Evolutionary conservation across 1,140 invertebrate genomes (phyloP).

Genomic region (Goniozus legneri): DNA sequence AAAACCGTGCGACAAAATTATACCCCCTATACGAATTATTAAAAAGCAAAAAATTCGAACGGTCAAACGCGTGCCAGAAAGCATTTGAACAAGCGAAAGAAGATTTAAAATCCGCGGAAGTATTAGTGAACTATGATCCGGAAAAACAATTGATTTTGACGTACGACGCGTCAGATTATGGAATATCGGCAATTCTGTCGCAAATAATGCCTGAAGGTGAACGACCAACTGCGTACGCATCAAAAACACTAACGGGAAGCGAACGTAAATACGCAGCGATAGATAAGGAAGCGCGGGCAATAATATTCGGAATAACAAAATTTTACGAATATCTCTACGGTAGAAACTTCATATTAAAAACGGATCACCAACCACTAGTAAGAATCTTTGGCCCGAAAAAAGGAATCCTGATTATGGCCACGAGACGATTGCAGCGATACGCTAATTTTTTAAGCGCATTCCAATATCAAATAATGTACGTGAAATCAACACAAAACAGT

Average conservation of each 20-base stretch:
- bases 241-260: slow-evolving; percentile 38
- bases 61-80: background rate
- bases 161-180: background rate
- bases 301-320: slow-evolving; percentile 46
- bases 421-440: background rate
- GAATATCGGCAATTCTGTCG: background rate
- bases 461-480: background rate
- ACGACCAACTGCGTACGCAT: slow-evolving; percentile 45
- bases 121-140: background rate
- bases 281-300: slow-evolving; percentile 50
- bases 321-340: slow-evolving; percentile 47
- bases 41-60: background rate
- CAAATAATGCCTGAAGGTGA: background rate
- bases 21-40: background rate
- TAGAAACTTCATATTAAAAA: slow-evolving; percentile 24
- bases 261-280: slow-evolving; percentile 52
- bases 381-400: slow-evolving; percentile 23
- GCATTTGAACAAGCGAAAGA: slow-evolving; percentile 10
- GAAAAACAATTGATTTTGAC: background rate
- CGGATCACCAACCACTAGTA: slow-evolving; percentile 30
- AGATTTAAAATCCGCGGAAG: background rate
- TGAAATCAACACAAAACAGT: background rate
- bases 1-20: background rate
- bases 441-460: background rate
- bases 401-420: slow-evolving; percentile 11